Conservation (phyloP, 2,888 invertebrate species). For the Pterostichus madidus region DNA sequence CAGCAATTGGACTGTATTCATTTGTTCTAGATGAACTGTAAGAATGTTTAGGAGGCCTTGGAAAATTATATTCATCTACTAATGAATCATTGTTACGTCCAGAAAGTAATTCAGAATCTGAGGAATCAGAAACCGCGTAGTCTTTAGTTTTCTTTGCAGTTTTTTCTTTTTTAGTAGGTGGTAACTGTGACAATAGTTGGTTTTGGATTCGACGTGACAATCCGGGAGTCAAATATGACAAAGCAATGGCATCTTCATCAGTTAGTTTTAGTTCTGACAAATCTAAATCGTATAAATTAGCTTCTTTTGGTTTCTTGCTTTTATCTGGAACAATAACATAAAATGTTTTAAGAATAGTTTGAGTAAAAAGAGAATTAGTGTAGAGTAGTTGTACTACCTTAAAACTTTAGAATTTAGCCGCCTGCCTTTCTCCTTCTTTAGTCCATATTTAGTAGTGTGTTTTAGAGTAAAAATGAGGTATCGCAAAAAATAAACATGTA, state of each 20-base stretch:
- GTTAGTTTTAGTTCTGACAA: conserved; percentile 84
- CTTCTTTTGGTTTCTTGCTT: conserved; percentile 69
- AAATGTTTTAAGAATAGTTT: neutral
- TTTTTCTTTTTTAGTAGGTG: conserved; percentile 80
- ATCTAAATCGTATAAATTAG: conserved; percentile 83
- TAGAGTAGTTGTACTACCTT: conserved; percentile 20
- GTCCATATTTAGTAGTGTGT: conserved; percentile 5
- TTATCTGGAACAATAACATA: conserved; percentile 71
- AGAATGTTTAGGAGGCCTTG: conserved; percentile 4
- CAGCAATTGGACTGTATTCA: conserved; percentile 27
- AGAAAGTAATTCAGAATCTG: neutral
- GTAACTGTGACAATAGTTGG: conserved; percentile 85
- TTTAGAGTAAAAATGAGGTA: neutral
- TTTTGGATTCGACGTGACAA: conserved; percentile 86
- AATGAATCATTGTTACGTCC: neutral
- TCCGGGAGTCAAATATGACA: conserved; percentile 85
- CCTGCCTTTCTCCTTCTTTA: conserved; percentile 18
- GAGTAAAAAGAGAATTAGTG: no score
- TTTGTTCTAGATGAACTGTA: conserved; percentile 14
- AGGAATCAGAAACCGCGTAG: conserved; percentile 22
- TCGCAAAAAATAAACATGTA: conserved; percentile 43
- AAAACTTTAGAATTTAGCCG: conserved; percentile 1
- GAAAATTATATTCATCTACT: conserved; percentile 42
- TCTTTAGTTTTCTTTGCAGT: neutral
- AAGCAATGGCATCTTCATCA: conserved; percentile 85